phyloP scores from a whole-genome alignment of 2,113 vertebrate species.

The Pipra filicauda region DNA sequence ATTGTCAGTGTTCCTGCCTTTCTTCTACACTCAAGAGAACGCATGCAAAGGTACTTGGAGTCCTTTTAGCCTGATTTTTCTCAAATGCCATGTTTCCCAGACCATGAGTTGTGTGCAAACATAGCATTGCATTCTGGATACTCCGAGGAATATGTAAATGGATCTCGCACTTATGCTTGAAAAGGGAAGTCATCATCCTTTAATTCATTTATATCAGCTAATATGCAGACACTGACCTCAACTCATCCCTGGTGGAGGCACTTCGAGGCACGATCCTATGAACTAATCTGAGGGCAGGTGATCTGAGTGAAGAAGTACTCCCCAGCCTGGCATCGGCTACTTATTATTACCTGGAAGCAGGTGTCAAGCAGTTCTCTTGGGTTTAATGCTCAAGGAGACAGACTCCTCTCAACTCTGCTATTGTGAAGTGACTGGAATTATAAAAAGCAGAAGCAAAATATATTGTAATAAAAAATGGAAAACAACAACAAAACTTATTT shows the following conservation, averaged over 20 bases:
- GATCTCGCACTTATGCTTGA: background rate
- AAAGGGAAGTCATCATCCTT: background rate
- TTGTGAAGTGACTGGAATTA: background rate
- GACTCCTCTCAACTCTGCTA: background rate
- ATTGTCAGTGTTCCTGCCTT: background rate
- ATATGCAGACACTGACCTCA: background rate
- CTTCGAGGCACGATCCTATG: background rate
- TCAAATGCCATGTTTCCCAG: background rate
- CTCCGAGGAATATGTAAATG: background rate
- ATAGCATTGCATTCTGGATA: rapidly evolving
- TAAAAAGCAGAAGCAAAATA: background rate
- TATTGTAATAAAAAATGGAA: background rate
- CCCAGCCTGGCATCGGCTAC: background rate
- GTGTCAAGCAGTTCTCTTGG: background rate
- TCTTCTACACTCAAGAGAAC: background rate
- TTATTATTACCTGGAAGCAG: background rate
- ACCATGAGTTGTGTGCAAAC: background rate
- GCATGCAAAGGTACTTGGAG: background rate
- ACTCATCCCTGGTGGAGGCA: background rate
- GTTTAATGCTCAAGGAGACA: background rate
- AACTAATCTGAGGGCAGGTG: background rate
- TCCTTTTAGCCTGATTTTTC: background rate
- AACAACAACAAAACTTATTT: background rate
- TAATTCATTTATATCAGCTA: background rate
- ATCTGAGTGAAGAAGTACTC: background rate